Evolutionary conservation across 2,797 vertebrate genomes (phyloP).

Genomic region (Scolopax bukidnonensis): DNA sequence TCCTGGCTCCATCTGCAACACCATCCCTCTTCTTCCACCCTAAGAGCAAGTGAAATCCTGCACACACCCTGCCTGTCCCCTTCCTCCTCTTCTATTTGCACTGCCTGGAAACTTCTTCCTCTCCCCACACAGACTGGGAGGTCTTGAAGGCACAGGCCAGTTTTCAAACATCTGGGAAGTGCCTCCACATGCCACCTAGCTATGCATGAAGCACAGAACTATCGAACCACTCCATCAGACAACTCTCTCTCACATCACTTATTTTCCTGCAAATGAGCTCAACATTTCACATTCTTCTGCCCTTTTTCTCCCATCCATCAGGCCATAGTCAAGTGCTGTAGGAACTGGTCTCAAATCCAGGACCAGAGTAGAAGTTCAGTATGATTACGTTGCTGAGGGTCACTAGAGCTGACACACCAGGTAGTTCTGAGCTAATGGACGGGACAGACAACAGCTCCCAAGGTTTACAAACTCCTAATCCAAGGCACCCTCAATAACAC

Average conservation of each 20-base stretch:
- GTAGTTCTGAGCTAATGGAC: background rate
- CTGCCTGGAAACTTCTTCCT: background rate
- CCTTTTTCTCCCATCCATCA: too few species aligned
- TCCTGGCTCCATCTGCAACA: background rate
- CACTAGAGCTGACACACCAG: background rate
- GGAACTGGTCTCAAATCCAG: background rate
- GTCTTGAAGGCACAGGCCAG: background rate
- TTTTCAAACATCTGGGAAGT: background rate
- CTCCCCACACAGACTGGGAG: background rate
- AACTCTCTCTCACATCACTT: background rate
- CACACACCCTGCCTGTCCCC: background rate
- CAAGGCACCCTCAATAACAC: background rate
- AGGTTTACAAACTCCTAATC: background rate
- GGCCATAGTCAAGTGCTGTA: background rate
- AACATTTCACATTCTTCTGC: background rate
- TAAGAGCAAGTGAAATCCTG: background rate
- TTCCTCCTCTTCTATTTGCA: background rate
- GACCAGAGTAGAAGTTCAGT: background rate
- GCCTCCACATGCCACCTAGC: rapidly evolving
- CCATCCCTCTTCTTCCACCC: background rate
- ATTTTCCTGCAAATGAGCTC: background rate
- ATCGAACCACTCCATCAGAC: background rate
- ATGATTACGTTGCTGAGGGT: background rate
- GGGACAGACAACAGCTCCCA: rapidly evolving
- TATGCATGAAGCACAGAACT: background rate